Conservation (phyloP, 1,140 invertebrate species). For the Mesaphorura yosii region DNA sequence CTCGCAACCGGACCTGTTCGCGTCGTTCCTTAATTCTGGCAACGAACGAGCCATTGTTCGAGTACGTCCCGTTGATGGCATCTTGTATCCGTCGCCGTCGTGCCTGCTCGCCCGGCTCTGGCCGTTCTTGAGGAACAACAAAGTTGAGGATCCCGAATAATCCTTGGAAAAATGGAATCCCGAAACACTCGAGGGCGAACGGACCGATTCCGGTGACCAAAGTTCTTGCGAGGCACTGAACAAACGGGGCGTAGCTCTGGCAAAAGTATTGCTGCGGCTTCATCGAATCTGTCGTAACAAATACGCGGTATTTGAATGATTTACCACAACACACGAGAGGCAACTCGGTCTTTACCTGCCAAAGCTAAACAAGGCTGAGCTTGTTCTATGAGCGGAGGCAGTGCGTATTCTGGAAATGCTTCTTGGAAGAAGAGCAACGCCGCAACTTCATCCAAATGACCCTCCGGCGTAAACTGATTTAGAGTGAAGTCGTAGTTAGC, state of each 20-base stretch:
- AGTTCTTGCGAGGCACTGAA: neutral
- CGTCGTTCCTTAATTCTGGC: too few relatives aligned
- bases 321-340: too few relatives aligned
- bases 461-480: neutral
- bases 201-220: neutral
- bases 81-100: too few relatives aligned
- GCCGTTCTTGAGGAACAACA: neutral
- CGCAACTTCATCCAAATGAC: neutral
- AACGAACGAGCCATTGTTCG: too few relatives aligned
- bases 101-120: neutral
- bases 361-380: neutral
- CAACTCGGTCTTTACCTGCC: neutral
- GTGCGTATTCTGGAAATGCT: neutral
- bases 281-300: neutral
- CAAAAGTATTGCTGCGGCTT: neutral
- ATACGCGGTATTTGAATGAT: neutral
- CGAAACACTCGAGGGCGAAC: neutral
- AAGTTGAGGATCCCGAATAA: neutral
- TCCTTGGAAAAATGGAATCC: neutral
- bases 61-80: too few relatives aligned
- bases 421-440: constrained; percentile 5
- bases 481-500: too few relatives aligned
- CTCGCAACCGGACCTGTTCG: too few relatives aligned
- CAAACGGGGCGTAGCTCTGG: neutral
- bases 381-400: neutral